These are phyloP conservation scores for Prosopocoilus inquinatus DNA, from an alignment of 2,888 invertebrate genomes.

Conservation along the genomic window DNA sequence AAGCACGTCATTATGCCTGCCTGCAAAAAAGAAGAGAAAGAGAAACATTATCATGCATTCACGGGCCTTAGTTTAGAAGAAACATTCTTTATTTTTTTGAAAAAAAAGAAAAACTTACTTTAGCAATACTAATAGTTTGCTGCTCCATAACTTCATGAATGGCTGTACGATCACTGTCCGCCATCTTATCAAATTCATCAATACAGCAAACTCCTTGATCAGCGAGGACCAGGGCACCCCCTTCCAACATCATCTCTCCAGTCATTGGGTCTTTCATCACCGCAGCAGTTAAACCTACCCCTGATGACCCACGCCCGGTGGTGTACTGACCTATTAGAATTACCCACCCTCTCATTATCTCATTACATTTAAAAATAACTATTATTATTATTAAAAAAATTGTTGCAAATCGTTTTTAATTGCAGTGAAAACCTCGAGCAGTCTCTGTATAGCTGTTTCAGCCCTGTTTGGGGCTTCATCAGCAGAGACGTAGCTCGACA, in stretches of 20 bases:
- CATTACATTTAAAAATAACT: background rate
- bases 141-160: constrained; percentile 99
- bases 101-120: constrained; percentile 55
- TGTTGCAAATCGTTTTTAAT: too few relatives aligned
- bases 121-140: constrained; percentile 98
- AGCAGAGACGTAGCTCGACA: too few relatives aligned
- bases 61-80: too few relatives aligned
- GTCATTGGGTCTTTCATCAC: constrained; percentile 97
- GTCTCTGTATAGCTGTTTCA: too few relatives aligned
- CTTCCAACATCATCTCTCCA: constrained; percentile 95
- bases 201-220: constrained; percentile 98
- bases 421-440: too few relatives aligned
- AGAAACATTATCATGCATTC: too few relatives aligned
- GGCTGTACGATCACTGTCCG: constrained; percentile 89
- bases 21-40: constrained; percentile 47
- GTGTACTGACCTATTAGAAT: constrained; percentile 81
- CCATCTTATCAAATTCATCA: constrained; percentile 99
- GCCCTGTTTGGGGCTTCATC: too few relatives aligned
- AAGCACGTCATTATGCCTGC: constrained; percentile 98
- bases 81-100: too few relatives aligned
- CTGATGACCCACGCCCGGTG: constrained; percentile 94
- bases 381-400: too few relatives aligned
- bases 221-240: constrained; percentile 94
- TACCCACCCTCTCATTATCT: background rate
- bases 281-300: constrained; percentile 98